Percentiles rank a stretch among this genome's conserved stretches.
Evolutionary conservation across 2,797 vertebrate genomes (phyloP).

Genomic region (Sarcoramphus papa): DNA sequence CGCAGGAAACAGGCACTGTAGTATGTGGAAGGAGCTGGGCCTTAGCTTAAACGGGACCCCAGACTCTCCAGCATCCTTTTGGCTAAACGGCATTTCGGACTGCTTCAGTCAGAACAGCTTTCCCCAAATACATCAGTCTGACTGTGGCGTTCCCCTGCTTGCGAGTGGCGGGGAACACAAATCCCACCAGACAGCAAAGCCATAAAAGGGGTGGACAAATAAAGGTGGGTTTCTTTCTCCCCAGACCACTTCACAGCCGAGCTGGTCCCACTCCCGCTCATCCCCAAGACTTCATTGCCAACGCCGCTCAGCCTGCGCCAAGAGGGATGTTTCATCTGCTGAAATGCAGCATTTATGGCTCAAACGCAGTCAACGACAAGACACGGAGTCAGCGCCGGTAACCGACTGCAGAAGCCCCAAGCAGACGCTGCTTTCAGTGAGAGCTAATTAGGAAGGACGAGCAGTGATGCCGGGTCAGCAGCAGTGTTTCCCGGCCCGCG

Average conservation of each 20-base stretch:
- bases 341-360: neutral
- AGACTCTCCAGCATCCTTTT: neutral
- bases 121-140: neutral
- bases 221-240: neutral
- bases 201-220: too few species aligned
- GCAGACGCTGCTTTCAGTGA: neutral
- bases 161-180: neutral
- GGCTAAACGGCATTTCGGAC: fast-evolving
- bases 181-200: neutral
- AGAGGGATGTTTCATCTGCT: neutral
- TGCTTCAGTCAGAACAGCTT: neutral
- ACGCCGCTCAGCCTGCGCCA: neutral
- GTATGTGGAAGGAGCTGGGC: neutral
- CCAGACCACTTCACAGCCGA: neutral
- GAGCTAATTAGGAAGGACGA: neutral
- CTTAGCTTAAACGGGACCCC: neutral
- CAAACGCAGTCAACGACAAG: neutral
- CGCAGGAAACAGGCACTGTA: neutral
- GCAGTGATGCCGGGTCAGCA: neutral
- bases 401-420: neutral
- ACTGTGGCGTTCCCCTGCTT: neutral
- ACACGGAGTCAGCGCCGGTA: neutral
- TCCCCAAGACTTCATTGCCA: neutral
- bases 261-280: neutral
- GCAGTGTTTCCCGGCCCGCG: fast-evolving